phyloP scores from a whole-genome alignment of 2,113 vertebrate genomes.

The Amphiprion percula region DNA sequence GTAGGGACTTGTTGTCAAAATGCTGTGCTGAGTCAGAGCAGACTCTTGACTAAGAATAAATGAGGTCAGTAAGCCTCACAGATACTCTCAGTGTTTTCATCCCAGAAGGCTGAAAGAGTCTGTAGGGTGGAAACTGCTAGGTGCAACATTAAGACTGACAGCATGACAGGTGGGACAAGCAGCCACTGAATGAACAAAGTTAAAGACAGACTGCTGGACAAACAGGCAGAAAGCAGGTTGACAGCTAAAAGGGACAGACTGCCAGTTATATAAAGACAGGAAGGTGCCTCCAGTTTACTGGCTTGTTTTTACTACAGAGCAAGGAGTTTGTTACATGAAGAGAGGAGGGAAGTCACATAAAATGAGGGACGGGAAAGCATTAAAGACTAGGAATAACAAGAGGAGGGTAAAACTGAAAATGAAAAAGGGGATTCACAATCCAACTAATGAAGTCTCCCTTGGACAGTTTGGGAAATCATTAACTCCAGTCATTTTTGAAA shows the following conservation, averaged over 20 bases:
- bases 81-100: conserved; percentile 5
- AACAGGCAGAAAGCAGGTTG: conserved; percentile 1
- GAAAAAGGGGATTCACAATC: conserved; percentile 3
- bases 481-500: neutral
- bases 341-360: conserved; percentile 29
- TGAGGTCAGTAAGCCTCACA: conserved; percentile 14
- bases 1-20: conserved; percentile 17
- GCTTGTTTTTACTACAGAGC: conserved; percentile 49
- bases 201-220: conserved; percentile 14
- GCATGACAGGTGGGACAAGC: conserved; percentile 12
- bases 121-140: conserved; percentile 4
- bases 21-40: conserved; percentile 25
- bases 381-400: conserved; percentile 23
- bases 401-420: neutral
- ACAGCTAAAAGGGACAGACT: neutral
- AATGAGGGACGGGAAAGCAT: conserved; percentile 29
- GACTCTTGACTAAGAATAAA: conserved; percentile 40
- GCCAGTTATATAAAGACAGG: conserved; percentile 8
- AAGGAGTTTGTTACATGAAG: conserved; percentile 48
- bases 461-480: conserved; percentile 22
- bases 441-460: neutral
- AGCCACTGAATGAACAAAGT: neutral
- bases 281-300: conserved; percentile 37
- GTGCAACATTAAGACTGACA: neutral
- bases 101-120: neutral